Base-by-base conservation (phyloP, 1,140 invertebrate species). In the Cotesia vestalis region DNA sequence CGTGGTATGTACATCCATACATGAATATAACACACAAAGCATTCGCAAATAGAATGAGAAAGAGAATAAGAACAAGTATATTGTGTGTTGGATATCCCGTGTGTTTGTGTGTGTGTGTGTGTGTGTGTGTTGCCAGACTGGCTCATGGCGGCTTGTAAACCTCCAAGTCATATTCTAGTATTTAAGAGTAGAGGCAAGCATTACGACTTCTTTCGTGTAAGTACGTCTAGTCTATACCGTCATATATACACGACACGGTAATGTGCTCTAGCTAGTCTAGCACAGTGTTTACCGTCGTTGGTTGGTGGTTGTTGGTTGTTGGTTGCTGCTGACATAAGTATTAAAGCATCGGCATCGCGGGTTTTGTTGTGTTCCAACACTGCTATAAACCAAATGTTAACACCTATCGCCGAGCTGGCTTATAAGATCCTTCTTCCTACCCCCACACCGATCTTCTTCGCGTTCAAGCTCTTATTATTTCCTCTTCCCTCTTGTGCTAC, bases 371-470 rank as follows among this genome's bases (percentile, higher is more conserved):
- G 40, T 46, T 46, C 6, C 71, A 63, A 75, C 70, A 71, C 72
- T 73, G 74, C 76, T 78, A 76, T 82, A 82, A 81, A 82, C 77
- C 76, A 79, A 80, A 78, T 74, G 79, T 81, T 82, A 82, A 81
- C 79, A 80, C 80, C 76, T 79, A 71, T 62, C 51, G 70, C 74
- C 69, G 27, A 71, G 66, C 59, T 52, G 12, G 4, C 66, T 59
- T 17, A 27, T 27, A 9, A 55, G 12, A n/a, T 59, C 20, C 20
- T 5, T 59, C 8, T 59, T 59, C 20, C 57, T 46, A 5, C 40
- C 11, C 40, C 4, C 6, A 46, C 40, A 27, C 27, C 27, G 27
- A 27, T 27, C 27, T 27, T 46, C 38, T 40, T 9, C 38, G 9
- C 38, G 8, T n/a, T 55, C 53, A 5, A 9, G 17, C 53, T 55